Base-by-base conservation (phyloP, 2,113 vertebrate species). In the Sturnira hondurensis region DNA sequence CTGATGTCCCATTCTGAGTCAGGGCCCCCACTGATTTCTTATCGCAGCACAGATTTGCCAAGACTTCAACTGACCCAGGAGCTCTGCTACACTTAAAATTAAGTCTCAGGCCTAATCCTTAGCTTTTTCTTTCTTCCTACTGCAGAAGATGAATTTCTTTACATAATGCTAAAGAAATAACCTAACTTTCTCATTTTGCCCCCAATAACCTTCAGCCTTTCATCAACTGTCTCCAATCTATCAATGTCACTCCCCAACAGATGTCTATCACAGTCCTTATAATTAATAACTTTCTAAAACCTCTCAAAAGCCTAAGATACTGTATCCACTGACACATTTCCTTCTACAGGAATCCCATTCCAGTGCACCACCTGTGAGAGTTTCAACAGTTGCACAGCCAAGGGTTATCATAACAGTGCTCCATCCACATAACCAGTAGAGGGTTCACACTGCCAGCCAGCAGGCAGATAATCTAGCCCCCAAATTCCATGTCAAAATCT, bases 401-500 rank as follows among this genome's bases (percentile, higher is more conserved):
- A 65, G 12, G 13, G 36, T 41, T 88, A 70, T 56, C 56, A 54
- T n/a, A 83, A 41, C 9, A 68, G 52, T 26, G 22, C 36, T 96
- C 50, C 76, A 68, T 54, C 61, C 87, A n/a, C 5, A 43, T 9
- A 61, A 52, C 10, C 43, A 73, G 15, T 22, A 68, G 31, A 15
- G 38, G 33, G 13, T 63, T 84, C 61, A 63, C 36, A 74, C 11
- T 65, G 74, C 47, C 28, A 82, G 26, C 9, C 43, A 54, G n/a
- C 4, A 38, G 56, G 68, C 20, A 80, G 43, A 77, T 77, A 89
- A 50, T 33, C 47, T 36, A 80, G 56, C 70, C 80, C 73, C 36
- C 80, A 94, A 96, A 58, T n/a, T 24, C 43, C 36, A 86, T 56
- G 85, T 58, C 65, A 63, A 86, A 86, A 45, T 83, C 47, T 92